Evolutionary conservation across 2,797 vertebrate genomes (phyloP).

Genomic region (Apogon talboti): DNA sequence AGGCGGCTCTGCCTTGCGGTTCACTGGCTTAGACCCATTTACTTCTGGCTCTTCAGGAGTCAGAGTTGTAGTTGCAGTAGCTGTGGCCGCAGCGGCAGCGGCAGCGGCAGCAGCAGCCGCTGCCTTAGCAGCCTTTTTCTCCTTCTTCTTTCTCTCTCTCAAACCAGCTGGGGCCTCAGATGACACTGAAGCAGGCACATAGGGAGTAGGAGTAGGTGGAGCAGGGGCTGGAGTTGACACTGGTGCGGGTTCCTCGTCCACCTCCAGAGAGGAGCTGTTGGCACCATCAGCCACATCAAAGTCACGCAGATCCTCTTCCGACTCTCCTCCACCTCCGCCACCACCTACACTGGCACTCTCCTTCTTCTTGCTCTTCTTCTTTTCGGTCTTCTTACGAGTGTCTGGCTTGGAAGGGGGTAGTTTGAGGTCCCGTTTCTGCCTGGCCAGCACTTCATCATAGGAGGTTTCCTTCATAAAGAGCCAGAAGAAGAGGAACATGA

Average conservation of each 20-base stretch:
- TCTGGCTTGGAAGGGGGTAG: constrained; percentile 85
- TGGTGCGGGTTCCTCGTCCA: constrained; percentile 80
- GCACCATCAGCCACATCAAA: constrained; percentile 87
- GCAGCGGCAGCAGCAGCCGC: constrained; percentile 37
- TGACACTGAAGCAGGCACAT: constrained; percentile 56
- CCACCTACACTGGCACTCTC: constrained; percentile 86
- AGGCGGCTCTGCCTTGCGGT: constrained; percentile 85
- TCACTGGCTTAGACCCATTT: constrained; percentile 87
- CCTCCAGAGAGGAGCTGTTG: constrained; percentile 72
- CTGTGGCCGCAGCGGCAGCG: constrained; percentile 17
- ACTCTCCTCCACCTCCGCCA: constrained; percentile 88
- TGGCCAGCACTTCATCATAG: constrained; percentile 95
- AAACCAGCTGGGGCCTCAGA: constrained; percentile 78
- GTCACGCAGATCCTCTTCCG: constrained; percentile 91
- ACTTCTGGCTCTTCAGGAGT: constrained; percentile 78
- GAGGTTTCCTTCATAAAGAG: constrained; percentile 99
- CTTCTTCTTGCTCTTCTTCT: constrained; percentile 98
- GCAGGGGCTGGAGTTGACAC: constrained; percentile 65
- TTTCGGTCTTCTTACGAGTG: constrained; percentile 93
- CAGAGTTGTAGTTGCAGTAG: constrained; percentile 47
- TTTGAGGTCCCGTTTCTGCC: constrained; percentile 94
- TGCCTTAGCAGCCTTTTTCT: constrained; percentile 89
- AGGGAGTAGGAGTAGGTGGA: constrained; percentile 54
- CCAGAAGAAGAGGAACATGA: constrained; percentile 99
- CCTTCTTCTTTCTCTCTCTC: constrained; percentile 94